These are phyloP conservation scores for Bovichtus diacanthus DNA, from an alignment of 2,797 vertebrate species.

Conservation along the genomic window DNA sequence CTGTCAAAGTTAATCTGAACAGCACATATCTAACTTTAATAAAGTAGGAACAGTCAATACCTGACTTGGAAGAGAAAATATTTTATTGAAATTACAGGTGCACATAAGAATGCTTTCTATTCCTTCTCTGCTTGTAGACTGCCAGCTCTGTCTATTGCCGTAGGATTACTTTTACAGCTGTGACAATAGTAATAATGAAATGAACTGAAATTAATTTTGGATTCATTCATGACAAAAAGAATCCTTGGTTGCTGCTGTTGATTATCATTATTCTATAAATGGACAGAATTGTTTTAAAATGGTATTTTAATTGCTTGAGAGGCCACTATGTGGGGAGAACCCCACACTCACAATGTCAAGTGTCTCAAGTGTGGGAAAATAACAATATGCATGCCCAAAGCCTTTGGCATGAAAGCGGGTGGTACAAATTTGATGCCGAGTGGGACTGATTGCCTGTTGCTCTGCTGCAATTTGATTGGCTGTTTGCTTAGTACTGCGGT, in stretches of 20 bases:
- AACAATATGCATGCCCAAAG: neutral
- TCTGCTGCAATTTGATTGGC: neutral
- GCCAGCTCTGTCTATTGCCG: conserved; percentile 16
- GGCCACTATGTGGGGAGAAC: neutral
- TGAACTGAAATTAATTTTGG: neutral
- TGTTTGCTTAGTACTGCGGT: neutral
- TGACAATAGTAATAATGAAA: conserved; percentile 20
- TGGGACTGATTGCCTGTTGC: neutral
- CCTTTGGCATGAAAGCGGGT: neutral
- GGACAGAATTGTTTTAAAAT: neutral
- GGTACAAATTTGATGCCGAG: neutral
- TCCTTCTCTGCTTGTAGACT: conserved; percentile 26
- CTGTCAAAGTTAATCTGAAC: conserved; percentile 29
- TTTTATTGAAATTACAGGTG: conserved; percentile 64
- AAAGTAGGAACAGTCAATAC: conserved; percentile 37
- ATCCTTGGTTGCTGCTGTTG: neutral
- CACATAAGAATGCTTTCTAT: conserved; percentile 18
- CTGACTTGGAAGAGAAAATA: conserved; percentile 31
- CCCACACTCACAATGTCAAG: neutral
- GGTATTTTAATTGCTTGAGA: neutral
- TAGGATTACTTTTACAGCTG: conserved; percentile 41
- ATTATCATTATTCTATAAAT: neutral
- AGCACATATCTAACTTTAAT: conserved; percentile 34
- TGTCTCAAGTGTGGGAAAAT: neutral
- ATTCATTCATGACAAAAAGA: neutral